Conservation (phyloP, 2,113 vertebrate species). For the Haemorhous mexicanus region DNA sequence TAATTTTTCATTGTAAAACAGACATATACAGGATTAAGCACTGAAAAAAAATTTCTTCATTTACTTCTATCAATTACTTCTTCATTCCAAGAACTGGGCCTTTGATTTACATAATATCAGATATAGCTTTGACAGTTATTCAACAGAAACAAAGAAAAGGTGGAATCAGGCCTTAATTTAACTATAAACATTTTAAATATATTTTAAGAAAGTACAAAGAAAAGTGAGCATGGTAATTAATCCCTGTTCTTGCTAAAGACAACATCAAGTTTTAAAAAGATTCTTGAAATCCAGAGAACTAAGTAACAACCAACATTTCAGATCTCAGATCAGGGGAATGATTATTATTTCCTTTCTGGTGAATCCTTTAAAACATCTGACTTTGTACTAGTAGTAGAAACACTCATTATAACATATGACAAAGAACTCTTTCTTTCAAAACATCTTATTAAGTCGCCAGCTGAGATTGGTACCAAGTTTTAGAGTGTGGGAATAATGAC, state of each 20-base stretch:
- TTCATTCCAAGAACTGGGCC: neutral
- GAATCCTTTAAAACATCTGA: neutral
- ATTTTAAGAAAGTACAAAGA: neutral
- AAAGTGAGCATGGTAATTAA: neutral
- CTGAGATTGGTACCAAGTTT: neutral
- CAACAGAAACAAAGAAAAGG: neutral
- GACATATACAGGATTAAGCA: neutral
- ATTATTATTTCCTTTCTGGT: conserved; percentile 11
- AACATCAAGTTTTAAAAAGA: neutral
- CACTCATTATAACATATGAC: neutral
- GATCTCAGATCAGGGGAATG: neutral
- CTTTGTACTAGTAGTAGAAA: neutral
- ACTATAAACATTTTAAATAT: neutral
- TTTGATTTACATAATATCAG: neutral
- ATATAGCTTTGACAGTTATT: neutral
- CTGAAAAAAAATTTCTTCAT: neutral
- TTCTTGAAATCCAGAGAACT: neutral
- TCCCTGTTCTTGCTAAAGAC: neutral
- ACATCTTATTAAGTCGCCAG: neutral
- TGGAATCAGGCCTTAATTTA: neutral
- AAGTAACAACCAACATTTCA: neutral
- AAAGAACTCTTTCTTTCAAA: conserved; percentile 9
- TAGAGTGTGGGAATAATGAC: neutral
- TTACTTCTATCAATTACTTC: neutral
- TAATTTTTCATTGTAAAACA: neutral